Conservation (phyloP, 1,140 invertebrate genomes). For the Zaprionus ornatus region DNA sequence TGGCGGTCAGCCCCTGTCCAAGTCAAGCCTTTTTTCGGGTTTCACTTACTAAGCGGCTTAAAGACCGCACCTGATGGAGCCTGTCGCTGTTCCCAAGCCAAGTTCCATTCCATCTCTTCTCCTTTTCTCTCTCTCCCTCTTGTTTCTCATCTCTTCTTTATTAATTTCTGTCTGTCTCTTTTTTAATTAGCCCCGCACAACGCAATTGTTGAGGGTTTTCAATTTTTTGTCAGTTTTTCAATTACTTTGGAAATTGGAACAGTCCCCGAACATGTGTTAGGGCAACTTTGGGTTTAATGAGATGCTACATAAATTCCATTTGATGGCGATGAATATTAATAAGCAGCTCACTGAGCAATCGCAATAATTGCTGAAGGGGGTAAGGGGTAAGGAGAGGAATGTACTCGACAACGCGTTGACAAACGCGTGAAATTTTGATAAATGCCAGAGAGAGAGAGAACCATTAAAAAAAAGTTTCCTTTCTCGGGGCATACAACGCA, state of each 20-base stretch:
- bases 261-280: slow-evolving; percentile 59
- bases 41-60: slow-evolving; percentile 79
- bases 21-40: slow-evolving; percentile 60
- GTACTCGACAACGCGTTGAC: slow-evolving; percentile 41
- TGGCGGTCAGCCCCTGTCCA: slow-evolving; percentile 34
- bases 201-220: slow-evolving; percentile 56
- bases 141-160: slow-evolving; percentile 32
- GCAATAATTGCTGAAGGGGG: slow-evolving; percentile 47
- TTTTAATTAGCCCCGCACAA: slow-evolving; percentile 60
- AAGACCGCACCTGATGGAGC: slow-evolving; percentile 68
- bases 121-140: slow-evolving; percentile 24
- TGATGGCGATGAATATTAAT: slow-evolving; percentile 76
- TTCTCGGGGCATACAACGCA: slow-evolving; percentile 15
- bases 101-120: slow-evolving; percentile 26
- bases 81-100: slow-evolving; percentile 1
- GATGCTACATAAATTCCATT: slow-evolving; percentile 66
- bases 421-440: slow-evolving; percentile 59
- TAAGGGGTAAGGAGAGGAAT: background rate
- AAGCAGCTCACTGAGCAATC: slow-evolving; percentile 71
- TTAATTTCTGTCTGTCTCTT: slow-evolving; percentile 19
- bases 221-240: slow-evolving; percentile 32
- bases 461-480: slow-evolving; percentile 10
- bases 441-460: slow-evolving; percentile 25
- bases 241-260: slow-evolving; percentile 45
- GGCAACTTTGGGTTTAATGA: slow-evolving; percentile 62